These are phyloP conservation scores for Polydesmus complanatus DNA, from an alignment of 2,888 invertebrate species.

Conservation along the genomic window DNA sequence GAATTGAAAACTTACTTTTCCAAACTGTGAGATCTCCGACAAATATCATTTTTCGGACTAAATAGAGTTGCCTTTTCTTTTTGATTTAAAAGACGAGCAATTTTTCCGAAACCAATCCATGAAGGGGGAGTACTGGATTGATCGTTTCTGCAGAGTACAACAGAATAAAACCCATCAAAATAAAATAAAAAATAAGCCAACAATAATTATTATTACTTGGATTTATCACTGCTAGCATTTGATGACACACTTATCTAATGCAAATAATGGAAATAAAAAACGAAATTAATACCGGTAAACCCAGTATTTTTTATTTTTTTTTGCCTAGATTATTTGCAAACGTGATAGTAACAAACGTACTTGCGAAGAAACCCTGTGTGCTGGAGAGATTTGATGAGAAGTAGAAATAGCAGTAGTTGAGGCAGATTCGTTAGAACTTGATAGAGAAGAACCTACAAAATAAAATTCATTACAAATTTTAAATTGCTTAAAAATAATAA, in stretches of 20 bases:
- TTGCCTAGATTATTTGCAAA: background rate
- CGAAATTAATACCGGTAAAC: background rate
- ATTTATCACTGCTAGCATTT: background rate
- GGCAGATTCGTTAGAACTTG: constrained; percentile 15
- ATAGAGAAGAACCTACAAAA: background rate
- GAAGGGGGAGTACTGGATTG: constrained; percentile 8
- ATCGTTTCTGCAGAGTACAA: background rate
- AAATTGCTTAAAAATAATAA: too few relatives aligned
- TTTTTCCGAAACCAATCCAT: constrained; percentile 21
- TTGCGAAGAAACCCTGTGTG: constrained; percentile 11
- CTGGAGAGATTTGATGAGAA: constrained; percentile 3
- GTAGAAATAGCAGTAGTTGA: background rate
- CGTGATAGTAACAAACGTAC: background rate
- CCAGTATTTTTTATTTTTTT: background rate
- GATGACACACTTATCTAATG: background rate
- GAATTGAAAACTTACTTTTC: constrained; percentile 6
- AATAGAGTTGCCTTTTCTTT: constrained; percentile 16
- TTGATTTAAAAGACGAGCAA: constrained; percentile 21
- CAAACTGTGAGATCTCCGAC: constrained; percentile 11
- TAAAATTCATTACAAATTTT: background rate
- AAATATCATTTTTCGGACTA: background rate
- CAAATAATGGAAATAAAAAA: background rate
- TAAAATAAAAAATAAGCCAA: background rate
- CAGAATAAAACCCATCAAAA: background rate
- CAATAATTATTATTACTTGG: background rate